Percentiles rank a stretch among this genome's conserved stretches.
phyloP scores from a whole-genome alignment of 2,797 vertebrate species.

The Sebastes itinus region DNA sequence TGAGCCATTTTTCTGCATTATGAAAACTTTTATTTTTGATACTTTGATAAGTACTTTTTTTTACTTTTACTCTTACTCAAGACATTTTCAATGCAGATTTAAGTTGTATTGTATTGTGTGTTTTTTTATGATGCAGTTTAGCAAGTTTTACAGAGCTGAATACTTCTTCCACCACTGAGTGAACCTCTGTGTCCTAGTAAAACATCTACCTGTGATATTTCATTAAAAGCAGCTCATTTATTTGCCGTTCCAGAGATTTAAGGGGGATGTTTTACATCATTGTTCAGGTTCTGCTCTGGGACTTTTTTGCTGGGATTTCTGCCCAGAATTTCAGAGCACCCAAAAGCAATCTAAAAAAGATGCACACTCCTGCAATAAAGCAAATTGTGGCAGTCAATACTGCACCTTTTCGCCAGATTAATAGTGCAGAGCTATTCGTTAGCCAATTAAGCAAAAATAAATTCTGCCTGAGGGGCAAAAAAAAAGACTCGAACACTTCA shows the following conservation, averaged over 20 bases:
- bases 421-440: not conserved
- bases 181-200: not conserved
- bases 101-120: not conserved
- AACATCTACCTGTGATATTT: not conserved
- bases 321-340: not conserved
- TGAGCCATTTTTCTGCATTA: not conserved
- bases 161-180: not conserved
- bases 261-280: not conserved
- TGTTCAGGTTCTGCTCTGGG: not conserved
- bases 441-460: not conserved
- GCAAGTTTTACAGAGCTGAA: too few species aligned
- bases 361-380: not conserved
- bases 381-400: not conserved
- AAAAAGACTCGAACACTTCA: not conserved
- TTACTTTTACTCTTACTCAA: too few species aligned
- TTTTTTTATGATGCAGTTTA: not conserved
- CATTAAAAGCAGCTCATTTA: not conserved
- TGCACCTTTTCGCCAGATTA: not conserved
- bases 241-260: not conserved
- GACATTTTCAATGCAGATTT: not conserved
- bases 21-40: not conserved
- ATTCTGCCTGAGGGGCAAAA: not conserved
- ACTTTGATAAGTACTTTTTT: too few species aligned
- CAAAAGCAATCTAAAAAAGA: slow-evolving; percentile 10
- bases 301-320: not conserved